These are phyloP conservation scores for Agriopis leucophaearia DNA, from an alignment of 2,888 invertebrate genomes.

Conservation along the genomic window DNA sequence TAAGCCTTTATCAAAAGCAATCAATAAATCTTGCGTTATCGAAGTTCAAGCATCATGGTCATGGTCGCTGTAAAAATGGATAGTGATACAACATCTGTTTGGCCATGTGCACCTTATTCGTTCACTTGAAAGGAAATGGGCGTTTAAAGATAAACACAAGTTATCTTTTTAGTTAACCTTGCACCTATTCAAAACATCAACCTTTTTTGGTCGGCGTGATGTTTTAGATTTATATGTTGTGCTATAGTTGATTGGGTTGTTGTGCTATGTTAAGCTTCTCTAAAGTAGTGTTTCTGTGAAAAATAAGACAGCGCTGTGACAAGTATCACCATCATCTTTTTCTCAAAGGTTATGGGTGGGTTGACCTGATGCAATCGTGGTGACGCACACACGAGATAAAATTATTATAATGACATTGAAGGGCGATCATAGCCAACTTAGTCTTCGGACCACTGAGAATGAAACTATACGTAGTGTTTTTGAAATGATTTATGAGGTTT, in stretches of 20 bases:
- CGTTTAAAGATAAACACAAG: conserved; percentile 52
- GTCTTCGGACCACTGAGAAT: conserved; percentile 11
- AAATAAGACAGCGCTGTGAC: neutral
- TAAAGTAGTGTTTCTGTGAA: neutral
- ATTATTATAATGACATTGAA: conserved; percentile 32
- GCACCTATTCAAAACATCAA: conserved; percentile 39
- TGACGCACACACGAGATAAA: conserved; percentile 33
- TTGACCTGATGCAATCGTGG: conserved; percentile 43
- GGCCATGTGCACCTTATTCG: conserved; percentile 74
- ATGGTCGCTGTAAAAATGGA: conserved; percentile 61
- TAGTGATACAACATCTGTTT: conserved; percentile 66
- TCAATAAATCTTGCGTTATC: conserved; percentile 32
- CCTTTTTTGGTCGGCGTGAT: conserved; percentile 19
- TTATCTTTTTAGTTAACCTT: conserved; percentile 47
- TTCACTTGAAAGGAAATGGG: conserved; percentile 66
- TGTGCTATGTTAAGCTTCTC: conserved; percentile 1
- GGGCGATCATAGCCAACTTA: conserved; percentile 38
- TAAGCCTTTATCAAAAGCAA: conserved; percentile 4
- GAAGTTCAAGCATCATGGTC: conserved; percentile 66
- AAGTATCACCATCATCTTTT: conserved; percentile 22
- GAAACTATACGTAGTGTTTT: conserved; percentile 12
- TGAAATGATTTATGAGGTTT: conserved; percentile 46
- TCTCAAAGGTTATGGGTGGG: conserved; percentile 46
- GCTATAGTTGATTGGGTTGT: neutral
- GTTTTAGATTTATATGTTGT: neutral